A percentile compares a stretch with the other conserved stretches of the same genome.
These are phyloP conservation scores for Rhagoletis pomonella DNA, from an alignment of 1,140 invertebrate species.

Conservation along the genomic window DNA sequence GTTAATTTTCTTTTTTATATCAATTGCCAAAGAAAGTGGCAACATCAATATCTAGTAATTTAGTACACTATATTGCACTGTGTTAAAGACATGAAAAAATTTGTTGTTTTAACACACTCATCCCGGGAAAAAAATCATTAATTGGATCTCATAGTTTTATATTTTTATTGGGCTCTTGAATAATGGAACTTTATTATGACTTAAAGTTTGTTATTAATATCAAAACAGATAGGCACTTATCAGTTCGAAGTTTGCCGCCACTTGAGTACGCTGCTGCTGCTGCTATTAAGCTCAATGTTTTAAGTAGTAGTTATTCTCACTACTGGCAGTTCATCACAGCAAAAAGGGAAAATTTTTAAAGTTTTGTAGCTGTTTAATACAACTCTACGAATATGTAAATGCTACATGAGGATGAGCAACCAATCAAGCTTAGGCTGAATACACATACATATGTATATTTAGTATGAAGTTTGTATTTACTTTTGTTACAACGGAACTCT, in stretches of 20 bases:
- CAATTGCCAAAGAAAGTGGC: no score
- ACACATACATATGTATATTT: background rate
- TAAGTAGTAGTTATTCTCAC: no score
- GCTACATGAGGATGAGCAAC: background rate
- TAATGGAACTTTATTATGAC: slow-evolving; percentile 27
- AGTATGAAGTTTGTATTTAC: background rate
- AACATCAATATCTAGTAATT: no score
- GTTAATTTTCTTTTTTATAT: no score
- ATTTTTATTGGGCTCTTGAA: background rate
- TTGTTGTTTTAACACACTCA: no score
- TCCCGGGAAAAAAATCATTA: no score
- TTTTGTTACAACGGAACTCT: background rate
- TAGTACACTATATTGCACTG: no score
- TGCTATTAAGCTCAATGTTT: background rate
- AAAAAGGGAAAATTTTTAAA: background rate
- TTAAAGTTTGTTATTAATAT: background rate
- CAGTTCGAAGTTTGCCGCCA: background rate
- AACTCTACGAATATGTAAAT: background rate
- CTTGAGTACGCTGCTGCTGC: background rate
- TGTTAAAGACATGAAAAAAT: no score
- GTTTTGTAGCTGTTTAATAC: background rate
- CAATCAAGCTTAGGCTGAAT: background rate
- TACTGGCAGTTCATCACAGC: background rate
- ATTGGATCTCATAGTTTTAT: no score
- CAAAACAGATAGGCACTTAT: background rate